Evolutionary conservation across 2,113 vertebrate genomes (phyloP).

Genomic region (Microcebus jonahi): DNA sequence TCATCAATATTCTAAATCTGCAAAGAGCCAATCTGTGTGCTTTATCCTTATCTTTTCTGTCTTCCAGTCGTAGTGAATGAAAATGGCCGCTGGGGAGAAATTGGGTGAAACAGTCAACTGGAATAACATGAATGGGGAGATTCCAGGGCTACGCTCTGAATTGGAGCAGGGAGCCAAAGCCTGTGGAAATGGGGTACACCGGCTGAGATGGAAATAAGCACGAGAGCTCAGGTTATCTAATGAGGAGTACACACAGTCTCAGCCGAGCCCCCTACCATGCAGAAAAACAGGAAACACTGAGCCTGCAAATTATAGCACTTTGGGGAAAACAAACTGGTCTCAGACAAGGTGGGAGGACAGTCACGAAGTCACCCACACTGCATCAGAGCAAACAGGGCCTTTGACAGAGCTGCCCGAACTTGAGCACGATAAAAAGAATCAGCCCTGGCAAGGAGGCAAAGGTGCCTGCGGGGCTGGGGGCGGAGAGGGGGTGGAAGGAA

Average conservation of each 20-base stretch:
- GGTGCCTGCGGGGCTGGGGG: slow-evolving; percentile 24
- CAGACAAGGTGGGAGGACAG: slow-evolving; percentile 46
- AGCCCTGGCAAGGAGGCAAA: slow-evolving; percentile 5
- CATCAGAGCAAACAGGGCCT: slow-evolving; percentile 37
- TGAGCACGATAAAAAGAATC: slow-evolving; percentile 66
- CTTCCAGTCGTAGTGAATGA: neutral
- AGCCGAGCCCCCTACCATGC: neutral
- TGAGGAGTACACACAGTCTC: neutral
- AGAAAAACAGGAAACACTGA: neutral
- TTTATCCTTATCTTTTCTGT: neutral
- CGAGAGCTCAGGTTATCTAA: neutral
- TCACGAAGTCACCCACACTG: slow-evolving; percentile 70
- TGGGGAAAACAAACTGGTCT: slow-evolving; percentile 24
- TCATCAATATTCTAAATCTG: neutral
- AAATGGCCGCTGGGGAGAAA: neutral
- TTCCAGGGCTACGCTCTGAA: neutral
- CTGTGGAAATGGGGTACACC: neutral
- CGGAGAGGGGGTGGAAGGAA: neutral
- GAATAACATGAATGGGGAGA: neutral
- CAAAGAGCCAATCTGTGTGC: neutral
- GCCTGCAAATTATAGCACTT: neutral
- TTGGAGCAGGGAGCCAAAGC: neutral
- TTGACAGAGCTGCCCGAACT: slow-evolving; percentile 58
- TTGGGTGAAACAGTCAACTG: neutral
- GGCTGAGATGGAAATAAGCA: neutral